Evolutionary conservation across 1,140 invertebrate genomes (phyloP).

Genomic region (Thaumetopoea pityocampa): DNA sequence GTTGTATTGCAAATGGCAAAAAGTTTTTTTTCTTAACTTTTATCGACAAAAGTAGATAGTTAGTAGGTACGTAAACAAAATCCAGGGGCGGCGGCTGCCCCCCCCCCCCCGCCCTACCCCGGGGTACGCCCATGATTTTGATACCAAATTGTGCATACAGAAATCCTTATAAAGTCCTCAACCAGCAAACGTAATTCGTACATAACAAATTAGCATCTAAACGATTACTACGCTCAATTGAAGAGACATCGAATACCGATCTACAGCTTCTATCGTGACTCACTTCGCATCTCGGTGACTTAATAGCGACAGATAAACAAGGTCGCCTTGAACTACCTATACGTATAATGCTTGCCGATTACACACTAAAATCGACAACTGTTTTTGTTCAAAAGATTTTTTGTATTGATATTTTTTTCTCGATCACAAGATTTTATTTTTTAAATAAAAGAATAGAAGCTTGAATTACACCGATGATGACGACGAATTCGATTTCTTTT

Average conservation of each 20-base stretch:
- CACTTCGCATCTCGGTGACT: conserved; percentile 20
- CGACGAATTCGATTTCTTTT: too few species aligned
- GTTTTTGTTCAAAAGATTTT: conserved; percentile 16
- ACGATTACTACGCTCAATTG: conserved; percentile 5
- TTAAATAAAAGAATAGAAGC: too few species aligned
- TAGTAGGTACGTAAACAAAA: too few species aligned
- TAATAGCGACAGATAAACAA: conserved; percentile 15
- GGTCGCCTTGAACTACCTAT: conserved; percentile 19
- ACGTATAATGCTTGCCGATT: conserved; percentile 6
- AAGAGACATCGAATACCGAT: conserved; percentile 7
- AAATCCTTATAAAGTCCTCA: too few species aligned
- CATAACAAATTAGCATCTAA: conserved; percentile 12
- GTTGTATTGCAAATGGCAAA: too few species aligned
- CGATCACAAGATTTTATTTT: neutral
- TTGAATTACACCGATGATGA: too few species aligned
- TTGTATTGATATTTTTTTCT: conserved; percentile 14
- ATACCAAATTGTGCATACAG: too few species aligned
- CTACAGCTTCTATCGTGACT: conserved; percentile 13
- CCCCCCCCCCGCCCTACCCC: too few species aligned
- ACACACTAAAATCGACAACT: conserved; percentile 13
- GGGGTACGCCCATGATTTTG: too few species aligned
- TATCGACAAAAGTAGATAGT: too few species aligned
- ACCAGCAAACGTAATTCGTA: conserved; percentile 5
- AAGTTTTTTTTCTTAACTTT: too few species aligned
- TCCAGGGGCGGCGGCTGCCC: too few species aligned